A percentile compares a stretch with the other conserved stretches of the same genome.
These are phyloP conservation scores for Platerodrilus igneus DNA, from an alignment of 2,888 invertebrate species.

Conservation along the genomic window DNA sequence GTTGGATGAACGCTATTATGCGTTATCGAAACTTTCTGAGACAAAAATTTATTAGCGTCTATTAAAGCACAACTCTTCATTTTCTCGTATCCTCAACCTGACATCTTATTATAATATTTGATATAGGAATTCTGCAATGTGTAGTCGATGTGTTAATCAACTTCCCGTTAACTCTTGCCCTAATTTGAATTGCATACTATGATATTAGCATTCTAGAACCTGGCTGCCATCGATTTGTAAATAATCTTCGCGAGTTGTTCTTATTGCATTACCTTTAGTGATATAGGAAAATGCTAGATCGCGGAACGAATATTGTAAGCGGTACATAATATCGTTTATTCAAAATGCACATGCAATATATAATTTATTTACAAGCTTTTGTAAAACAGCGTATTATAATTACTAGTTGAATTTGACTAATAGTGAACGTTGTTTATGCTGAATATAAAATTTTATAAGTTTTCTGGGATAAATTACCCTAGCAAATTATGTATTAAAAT, in stretches of 20 bases:
- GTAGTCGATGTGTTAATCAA: slow-evolving; percentile 44
- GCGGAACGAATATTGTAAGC: too few relatives aligned
- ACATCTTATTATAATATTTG: slow-evolving; percentile 31
- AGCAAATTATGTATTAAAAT: too few relatives aligned
- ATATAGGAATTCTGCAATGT: slow-evolving; percentile 37
- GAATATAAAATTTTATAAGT: too few relatives aligned
- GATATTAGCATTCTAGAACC: slow-evolving; percentile 41
- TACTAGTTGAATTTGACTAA: too few relatives aligned
- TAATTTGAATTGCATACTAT: slow-evolving; percentile 46
- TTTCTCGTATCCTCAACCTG: slow-evolving; percentile 26
- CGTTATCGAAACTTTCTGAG: slow-evolving; percentile 25
- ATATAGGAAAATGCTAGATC: slow-evolving; percentile 34
- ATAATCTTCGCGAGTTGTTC: slow-evolving; percentile 38
- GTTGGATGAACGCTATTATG: slow-evolving; percentile 15
- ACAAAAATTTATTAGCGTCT: slow-evolving; percentile 30
- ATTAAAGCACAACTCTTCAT: slow-evolving; percentile 26
- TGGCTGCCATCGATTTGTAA: slow-evolving; percentile 41
- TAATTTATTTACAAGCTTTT: too few relatives aligned
- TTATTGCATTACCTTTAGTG: slow-evolving; percentile 28
- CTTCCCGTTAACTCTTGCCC: slow-evolving; percentile 42
- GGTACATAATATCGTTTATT: too few relatives aligned
- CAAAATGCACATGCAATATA: too few relatives aligned
- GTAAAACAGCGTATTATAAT: too few relatives aligned
- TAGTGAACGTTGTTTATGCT: too few relatives aligned
- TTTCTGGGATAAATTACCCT: too few relatives aligned